These are phyloP conservation scores for Sipha flava DNA, from an alignment of 1,140 invertebrate species.

Conservation along the genomic window DNA sequence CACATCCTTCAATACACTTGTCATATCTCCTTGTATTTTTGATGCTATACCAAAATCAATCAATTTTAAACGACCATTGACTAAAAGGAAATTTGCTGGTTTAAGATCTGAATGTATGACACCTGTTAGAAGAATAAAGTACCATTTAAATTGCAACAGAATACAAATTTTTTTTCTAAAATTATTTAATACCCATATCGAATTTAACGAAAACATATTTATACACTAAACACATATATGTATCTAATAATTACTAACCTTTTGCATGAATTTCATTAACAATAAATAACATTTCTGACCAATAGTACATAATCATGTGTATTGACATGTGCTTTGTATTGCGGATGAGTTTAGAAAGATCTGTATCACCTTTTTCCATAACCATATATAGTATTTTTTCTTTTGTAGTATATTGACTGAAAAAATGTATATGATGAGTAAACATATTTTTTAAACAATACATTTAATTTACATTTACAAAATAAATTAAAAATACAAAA, in stretches of 20 bases:
- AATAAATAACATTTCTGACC: constrained; percentile 86
- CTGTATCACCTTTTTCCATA: constrained; percentile 87
- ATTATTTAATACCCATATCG: neutral
- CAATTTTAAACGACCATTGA: constrained; percentile 77
- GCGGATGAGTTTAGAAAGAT: constrained; percentile 70
- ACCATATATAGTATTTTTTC: constrained; percentile 63
- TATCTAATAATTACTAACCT: constrained; percentile 52
- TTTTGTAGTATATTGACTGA: constrained; percentile 45
- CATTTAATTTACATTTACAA: neutral
- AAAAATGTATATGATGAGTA: constrained; percentile 27
- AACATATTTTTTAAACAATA: constrained; percentile 23
- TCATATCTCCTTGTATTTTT: constrained; percentile 76
- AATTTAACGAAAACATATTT: too few species aligned
- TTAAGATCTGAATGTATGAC: constrained; percentile 95
- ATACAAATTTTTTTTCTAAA: neutral
- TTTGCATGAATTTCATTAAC: constrained; percentile 84
- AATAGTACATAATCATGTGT: constrained; percentile 73
- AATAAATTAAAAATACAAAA: neutral
- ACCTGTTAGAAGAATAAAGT: constrained; percentile 48
- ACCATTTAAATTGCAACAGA: too few species aligned
- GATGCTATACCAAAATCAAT: constrained; percentile 99
- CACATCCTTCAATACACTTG: constrained; percentile 74
- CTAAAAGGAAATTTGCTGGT: constrained; percentile 91
- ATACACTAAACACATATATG: too few species aligned
- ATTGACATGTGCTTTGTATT: constrained; percentile 52